Evolutionary conservation across 2,888 invertebrate species (phyloP).

Genomic region (Coremacera marginata): DNA sequence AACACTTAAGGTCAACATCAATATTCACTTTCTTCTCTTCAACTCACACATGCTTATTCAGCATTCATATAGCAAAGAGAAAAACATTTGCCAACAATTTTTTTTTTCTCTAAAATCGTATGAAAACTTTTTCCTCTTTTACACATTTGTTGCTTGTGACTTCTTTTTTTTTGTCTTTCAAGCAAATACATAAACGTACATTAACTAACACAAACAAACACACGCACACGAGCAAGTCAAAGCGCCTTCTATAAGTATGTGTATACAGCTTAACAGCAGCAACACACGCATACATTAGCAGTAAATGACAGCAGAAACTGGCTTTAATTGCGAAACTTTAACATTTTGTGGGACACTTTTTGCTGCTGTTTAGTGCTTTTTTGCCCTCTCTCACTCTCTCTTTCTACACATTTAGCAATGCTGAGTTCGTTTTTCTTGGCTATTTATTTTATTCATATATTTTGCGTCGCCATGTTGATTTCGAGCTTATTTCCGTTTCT

Average conservation of each 20-base stretch:
- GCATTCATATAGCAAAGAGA: too few relatives aligned
- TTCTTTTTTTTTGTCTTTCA: not conserved
- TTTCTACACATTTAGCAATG: not conserved
- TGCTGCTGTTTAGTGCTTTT: not conserved
- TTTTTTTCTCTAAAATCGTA: not conserved
- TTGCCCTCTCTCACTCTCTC: not conserved
- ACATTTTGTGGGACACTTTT: constrained; percentile 2
- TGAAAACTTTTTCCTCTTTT: not conserved
- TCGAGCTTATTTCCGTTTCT: not conserved
- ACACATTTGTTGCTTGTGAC: not conserved
- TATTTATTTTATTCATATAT: not conserved
- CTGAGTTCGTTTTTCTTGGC: not conserved
- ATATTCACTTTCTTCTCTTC: not conserved
- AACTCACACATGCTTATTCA: too few relatives aligned
- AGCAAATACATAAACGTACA: not conserved
- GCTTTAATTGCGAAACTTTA: constrained; percentile 31
- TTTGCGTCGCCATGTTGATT: not conserved
- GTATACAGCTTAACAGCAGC: not conserved
- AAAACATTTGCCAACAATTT: not conserved
- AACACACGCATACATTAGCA: constrained; percentile 5
- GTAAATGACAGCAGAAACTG: constrained; percentile 25
- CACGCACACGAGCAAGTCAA: too few relatives aligned
- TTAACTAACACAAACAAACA: not conserved
- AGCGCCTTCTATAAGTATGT: too few relatives aligned
- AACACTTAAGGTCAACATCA: not conserved